Percentiles rank a stretch among this genome's conserved stretches.
phyloP scores from a whole-genome alignment of 2,113 vertebrate genomes.

The Malurus cyaneus region DNA sequence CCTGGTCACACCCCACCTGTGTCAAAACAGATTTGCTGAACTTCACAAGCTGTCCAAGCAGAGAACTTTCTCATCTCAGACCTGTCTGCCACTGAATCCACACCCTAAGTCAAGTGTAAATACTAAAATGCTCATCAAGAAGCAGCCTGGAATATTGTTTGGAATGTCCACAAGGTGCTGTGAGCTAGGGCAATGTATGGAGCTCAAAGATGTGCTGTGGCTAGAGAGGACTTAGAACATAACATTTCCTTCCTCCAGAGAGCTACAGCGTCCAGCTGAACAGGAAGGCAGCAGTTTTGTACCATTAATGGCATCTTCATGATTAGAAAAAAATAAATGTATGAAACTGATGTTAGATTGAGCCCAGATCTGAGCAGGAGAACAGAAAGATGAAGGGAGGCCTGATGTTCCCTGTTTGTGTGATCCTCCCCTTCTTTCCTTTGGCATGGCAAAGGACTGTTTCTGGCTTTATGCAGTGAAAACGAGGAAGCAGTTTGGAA shows the following conservation, averaged over 20 bases:
- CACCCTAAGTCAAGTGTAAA: conserved; percentile 54
- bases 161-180: neutral
- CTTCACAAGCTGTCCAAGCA: neutral
- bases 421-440: neutral
- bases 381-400: neutral
- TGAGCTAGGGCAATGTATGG: conserved; percentile 39
- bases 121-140: conserved; percentile 34
- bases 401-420: neutral
- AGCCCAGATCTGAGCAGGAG: neutral
- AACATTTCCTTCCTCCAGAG: neutral
- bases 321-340: neutral
- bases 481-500: neutral
- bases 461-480: neutral
- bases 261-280: neutral
- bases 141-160: neutral
- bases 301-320: neutral
- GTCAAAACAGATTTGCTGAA: conserved; percentile 11
- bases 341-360: neutral
- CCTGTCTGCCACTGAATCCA: conserved; percentile 12
- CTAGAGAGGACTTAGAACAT: neutral
- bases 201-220: conserved; percentile 22
- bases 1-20: neutral
- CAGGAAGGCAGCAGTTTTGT: neutral
- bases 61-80: neutral
- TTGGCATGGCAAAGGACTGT: neutral